Base-by-base conservation (phyloP, 2,888 invertebrate genomes). In the Hirtodrosophila cameraria region DNA sequence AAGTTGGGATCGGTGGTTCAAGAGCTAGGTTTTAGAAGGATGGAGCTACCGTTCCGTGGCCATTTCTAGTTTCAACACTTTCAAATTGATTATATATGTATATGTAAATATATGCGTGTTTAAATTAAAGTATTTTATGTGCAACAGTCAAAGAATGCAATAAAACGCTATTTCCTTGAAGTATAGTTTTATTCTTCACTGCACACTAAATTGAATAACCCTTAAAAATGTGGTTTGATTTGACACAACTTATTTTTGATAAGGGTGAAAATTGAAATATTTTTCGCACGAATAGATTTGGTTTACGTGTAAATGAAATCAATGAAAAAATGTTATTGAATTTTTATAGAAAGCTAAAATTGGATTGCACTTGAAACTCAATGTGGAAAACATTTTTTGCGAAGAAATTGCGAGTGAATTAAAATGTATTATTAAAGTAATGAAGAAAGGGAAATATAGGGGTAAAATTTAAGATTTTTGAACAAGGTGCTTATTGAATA, bases 221-320 rank as follows among this genome's bases (percentile, higher is more conserved):
- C 75, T 77, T 77, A 23, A 39, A 55, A 61, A 58, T 67, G 35
- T 35, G 36, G 35, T 48, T 60, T 27, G 31, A 49, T 48, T 55
- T 12, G 8, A 15, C 15, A 28, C 25, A 18, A 15, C 11, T 27
- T 16, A 16, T 50, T 43, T 45, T 13, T 5, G 53, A 46, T 5
- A 55, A 46, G 55, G 73, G 65, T 66, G 53, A 49, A 78, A 66
- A 41, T 43, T 63, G 28, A 31, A 68, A 82, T 77, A 72, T 63
- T 86, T 81, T 39, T 62, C 78, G 73, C 84, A 81, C 86, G 86
- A 66, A 53, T 68, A 55, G 41, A 35, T 65, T 35, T 38, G 35
- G 30, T 23, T 36, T 45, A 36, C 49, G 75, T 52, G 30, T 54
- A 60, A 73, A 78, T 55, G 13, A 42, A 69, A 65, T 83, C 18